phyloP scores from a whole-genome alignment of 2,797 vertebrate genomes.

The Florisuga fusca region DNA sequence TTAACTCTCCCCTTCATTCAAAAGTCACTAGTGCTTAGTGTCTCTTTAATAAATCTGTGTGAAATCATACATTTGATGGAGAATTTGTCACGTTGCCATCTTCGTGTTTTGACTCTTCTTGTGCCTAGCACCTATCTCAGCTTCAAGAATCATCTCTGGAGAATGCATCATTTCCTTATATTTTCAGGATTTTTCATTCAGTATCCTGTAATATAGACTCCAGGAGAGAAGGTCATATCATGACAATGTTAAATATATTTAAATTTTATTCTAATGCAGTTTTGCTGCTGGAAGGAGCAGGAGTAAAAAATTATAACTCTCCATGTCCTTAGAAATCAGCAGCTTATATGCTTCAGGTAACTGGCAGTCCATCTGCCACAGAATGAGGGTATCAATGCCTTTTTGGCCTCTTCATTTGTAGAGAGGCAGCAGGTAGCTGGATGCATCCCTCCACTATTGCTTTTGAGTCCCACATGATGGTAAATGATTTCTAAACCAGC shows the following conservation, averaged over 20 bases:
- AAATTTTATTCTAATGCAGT: neutral
- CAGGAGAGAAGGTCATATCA: neutral
- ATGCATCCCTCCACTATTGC: neutral
- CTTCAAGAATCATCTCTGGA: neutral
- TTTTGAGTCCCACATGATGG: neutral
- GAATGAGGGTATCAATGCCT: neutral
- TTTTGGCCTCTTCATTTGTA: neutral
- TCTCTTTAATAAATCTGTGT: neutral
- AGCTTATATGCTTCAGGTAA: neutral
- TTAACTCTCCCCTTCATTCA: neutral
- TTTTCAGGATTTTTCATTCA: slow-evolving; percentile 5
- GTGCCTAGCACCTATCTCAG: neutral
- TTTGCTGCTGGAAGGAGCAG: neutral
- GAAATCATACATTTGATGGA: neutral
- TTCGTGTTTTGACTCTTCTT: neutral
- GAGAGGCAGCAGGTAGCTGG: neutral
- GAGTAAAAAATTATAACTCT: neutral
- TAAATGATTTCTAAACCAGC: neutral
- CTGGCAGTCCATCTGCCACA: neutral
- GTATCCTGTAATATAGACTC: neutral
- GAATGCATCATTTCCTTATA: neutral
- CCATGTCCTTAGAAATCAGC: neutral
- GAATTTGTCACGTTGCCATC: neutral
- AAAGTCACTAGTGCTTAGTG: neutral
- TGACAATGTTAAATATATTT: neutral